Evolutionary conservation across 2,888 invertebrate species (phyloP).

Genomic region (Amphimallon solstitiale): DNA sequence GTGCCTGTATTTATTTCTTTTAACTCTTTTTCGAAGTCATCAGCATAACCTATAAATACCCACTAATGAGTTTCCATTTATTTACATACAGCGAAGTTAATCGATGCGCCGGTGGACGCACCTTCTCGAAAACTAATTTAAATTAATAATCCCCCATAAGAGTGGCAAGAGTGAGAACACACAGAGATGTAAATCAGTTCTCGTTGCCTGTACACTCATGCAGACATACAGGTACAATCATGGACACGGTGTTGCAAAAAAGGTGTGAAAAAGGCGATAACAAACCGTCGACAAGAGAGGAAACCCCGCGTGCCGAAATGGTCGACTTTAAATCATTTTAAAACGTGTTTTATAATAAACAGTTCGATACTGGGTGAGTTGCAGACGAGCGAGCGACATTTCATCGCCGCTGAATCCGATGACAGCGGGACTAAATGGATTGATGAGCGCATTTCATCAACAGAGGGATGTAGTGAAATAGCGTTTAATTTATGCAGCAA

Average conservation of each 20-base stretch:
- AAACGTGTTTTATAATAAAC: constrained; percentile 24
- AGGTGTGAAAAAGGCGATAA: too few species aligned
- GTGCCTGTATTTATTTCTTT: neutral
- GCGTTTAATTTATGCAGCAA: constrained; percentile 2
- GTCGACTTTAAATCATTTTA: constrained; percentile 15
- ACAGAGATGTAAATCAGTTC: constrained; percentile 5
- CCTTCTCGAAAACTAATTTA: constrained; percentile 34
- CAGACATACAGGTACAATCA: too few species aligned
- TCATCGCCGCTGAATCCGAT: neutral
- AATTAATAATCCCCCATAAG: constrained; percentile 19
- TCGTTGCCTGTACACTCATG: neutral
- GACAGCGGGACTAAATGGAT: neutral
- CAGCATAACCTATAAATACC: constrained; percentile 32
- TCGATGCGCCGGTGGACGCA: constrained; percentile 25
- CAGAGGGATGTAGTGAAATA: neutral
- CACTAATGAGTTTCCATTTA: constrained; percentile 35
- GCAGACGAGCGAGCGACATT: constrained; percentile 8
- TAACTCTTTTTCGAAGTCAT: neutral
- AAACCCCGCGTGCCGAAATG: neutral
- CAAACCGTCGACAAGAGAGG: too few species aligned
- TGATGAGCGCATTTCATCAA: too few species aligned
- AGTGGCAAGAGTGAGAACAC: neutral
- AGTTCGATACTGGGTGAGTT: constrained; percentile 6
- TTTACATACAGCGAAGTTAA: constrained; percentile 36
- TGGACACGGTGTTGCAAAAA: too few species aligned